Conservation (phyloP, 2,888 invertebrate species). For the Erynnis tages region DNA sequence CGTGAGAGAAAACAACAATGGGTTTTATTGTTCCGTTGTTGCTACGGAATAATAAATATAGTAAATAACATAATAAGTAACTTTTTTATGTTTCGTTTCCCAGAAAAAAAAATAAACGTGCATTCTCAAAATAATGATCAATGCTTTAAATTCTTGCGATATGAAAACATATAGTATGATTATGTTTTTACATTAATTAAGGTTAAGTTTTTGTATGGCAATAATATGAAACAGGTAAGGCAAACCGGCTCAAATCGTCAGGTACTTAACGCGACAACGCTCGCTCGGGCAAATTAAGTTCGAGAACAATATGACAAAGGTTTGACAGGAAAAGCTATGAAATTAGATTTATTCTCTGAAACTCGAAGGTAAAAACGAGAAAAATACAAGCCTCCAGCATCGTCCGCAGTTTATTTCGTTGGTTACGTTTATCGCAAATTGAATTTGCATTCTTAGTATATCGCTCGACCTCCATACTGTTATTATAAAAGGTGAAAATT, state of each 20-base stretch:
- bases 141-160: no score
- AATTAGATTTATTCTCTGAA: constrained; percentile 42
- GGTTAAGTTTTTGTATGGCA: no score
- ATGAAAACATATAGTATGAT: no score
- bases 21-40: no score
- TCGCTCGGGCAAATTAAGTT: constrained; percentile 28
- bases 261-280: background rate
- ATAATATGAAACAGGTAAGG: background rate
- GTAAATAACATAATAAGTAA: no score
- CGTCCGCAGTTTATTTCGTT: constrained; percentile 19
- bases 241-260: background rate
- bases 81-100: no score
- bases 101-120: no score
- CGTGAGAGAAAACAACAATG: no score
- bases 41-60: no score
- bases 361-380: constrained; percentile 29
- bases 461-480: constrained; percentile 31
- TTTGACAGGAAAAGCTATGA: constrained; percentile 38
- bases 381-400: constrained; percentile 26
- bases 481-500: constrained; percentile 26
- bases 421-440: constrained; percentile 30
- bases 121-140: no score
- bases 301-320: constrained; percentile 36
- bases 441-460: constrained; percentile 31
- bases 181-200: no score